A percentile compares a stretch with the other conserved stretches of the same genome.
Evolutionary conservation across 2,888 invertebrate species (phyloP).

Genomic region (Tineola bisselliella): DNA sequence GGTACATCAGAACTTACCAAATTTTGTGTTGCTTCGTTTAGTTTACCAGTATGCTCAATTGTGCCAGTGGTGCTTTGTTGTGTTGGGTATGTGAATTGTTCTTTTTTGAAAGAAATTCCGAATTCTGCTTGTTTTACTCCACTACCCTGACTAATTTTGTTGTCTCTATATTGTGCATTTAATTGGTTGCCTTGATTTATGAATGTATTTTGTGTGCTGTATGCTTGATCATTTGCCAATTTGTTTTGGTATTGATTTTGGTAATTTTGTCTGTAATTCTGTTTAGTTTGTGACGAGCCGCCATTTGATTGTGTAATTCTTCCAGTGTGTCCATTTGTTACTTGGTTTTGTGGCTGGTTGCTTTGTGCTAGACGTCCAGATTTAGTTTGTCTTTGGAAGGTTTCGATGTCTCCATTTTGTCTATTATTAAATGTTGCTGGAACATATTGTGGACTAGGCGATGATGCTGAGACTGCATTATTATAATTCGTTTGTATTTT

Average conservation of each 20-base stretch:
- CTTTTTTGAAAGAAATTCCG: slow-evolving; percentile 29
- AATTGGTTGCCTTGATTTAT: slow-evolving; percentile 18
- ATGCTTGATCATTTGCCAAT: slow-evolving; percentile 23
- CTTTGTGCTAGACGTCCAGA: neutral
- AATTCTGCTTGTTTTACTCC: slow-evolving; percentile 30
- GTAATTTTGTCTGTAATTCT: slow-evolving; percentile 24
- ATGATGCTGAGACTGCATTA: slow-evolving; percentile 40
- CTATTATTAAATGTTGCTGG: slow-evolving; percentile 31
- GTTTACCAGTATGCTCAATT: slow-evolving; percentile 24
- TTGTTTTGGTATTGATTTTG: slow-evolving; percentile 1
- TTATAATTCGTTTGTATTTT: slow-evolving; percentile 38
- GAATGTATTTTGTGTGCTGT: slow-evolving; percentile 21
- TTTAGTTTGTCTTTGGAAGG: slow-evolving; percentile 31
- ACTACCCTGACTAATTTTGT: slow-evolving; percentile 25
- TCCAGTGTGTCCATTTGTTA: slow-evolving; percentile 5
- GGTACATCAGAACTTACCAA: slow-evolving; percentile 44
- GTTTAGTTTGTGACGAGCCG: slow-evolving; percentile 18
- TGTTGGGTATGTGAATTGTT: slow-evolving; percentile 35
- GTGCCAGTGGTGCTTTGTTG: slow-evolving; percentile 23
- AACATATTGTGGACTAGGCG: slow-evolving; percentile 42
- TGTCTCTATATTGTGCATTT: slow-evolving; percentile 23
- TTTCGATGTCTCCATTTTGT: slow-evolving; percentile 24
- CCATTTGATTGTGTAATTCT: neutral
- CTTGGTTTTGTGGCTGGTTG: neutral
- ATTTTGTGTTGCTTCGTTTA: slow-evolving; percentile 41